Evolutionary conservation across 2,888 invertebrate species (phyloP), one percentile per base, ranked within the genome.

Genomic region (Antheraea assamensis): DNA sequence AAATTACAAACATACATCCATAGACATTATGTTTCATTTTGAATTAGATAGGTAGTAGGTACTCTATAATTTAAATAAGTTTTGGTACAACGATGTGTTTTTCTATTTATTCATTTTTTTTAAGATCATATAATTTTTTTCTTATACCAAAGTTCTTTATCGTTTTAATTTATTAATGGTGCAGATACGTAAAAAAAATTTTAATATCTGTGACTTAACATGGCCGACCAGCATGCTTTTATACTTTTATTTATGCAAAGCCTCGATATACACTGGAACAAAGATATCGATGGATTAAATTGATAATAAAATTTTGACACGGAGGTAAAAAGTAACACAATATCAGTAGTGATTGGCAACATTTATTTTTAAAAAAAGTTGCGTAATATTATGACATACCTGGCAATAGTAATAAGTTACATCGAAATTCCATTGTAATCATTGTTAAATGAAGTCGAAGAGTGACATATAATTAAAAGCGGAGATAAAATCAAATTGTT

Each of bases 121-220:
- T 80, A 81, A 80, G 77, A 82, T 78, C 78, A 83, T 84, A 30
- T 64, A 30, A 30, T 64, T 27, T 64, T 82, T 83, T 82, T 86
- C 83, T 85, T 87, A 89, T 83, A 92, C 93, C 93, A 93, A 93
- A 93, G 93, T 88, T 88, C 83, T 83, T 87, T 84, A 87, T 83
- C 82, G 81, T 80, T 79, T 86, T 83, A 85, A 88, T 87, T 86
- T 87, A 87, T 71, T 31, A 66, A 70, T 70, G 68, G 21, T 58
- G 70, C 76, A 72, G 77, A 31, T 30, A 72, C 72, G 31, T 64
- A 24, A 19, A 42, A n/a, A n/a, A 19, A 0, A 7, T 66, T 31
- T 47, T 21, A 27, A 64, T 64, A 30, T 64, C 58, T 58, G 24
- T 58, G 2, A 13, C 27, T 27, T 27, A 15, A 15, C 61, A 27